Evolutionary conservation across 2,113 vertebrate genomes (phyloP).

Genomic region (Nycticebus coucang): DNA sequence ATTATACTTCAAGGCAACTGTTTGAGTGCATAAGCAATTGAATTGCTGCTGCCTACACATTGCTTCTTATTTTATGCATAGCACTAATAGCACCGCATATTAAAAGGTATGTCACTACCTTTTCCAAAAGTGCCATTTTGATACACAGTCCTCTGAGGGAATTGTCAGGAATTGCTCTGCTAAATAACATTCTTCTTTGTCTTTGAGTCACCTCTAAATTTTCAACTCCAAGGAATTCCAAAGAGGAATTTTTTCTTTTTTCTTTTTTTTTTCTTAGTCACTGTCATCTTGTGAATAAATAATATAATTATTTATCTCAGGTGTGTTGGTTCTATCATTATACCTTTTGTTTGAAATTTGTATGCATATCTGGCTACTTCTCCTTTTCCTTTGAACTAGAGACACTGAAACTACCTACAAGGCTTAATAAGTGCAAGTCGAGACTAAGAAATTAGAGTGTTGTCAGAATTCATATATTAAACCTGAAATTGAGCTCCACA

Average conservation of each 20-base stretch:
- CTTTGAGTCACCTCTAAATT: slow-evolving; percentile 12
- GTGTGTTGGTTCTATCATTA: neutral
- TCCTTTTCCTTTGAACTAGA: slow-evolving; percentile 24
- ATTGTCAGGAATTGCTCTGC: neutral
- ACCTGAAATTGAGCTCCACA: slow-evolving; percentile 12
- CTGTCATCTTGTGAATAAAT: neutral
- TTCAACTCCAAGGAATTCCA: slow-evolving; percentile 28
- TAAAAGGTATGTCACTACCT: slow-evolving; percentile 78
- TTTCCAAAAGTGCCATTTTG: slow-evolving; percentile 77
- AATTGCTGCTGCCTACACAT: slow-evolving; percentile 84
- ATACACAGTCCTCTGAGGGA: slow-evolving; percentile 62
- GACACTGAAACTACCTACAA: neutral
- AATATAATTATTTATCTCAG: neutral
- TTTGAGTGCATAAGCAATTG: slow-evolving; percentile 79
- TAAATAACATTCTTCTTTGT: neutral
- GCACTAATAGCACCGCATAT: slow-evolving; percentile 78
- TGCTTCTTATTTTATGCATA: slow-evolving; percentile 81
- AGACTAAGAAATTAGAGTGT: neutral
- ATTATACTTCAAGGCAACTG: slow-evolving; percentile 76
- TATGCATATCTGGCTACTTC: neutral
- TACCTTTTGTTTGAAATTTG: neutral
- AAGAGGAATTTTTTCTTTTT: neutral
- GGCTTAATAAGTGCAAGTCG: neutral
- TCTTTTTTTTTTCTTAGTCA: neutral
- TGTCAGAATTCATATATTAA: neutral